These are phyloP conservation scores for Danio kyathit DNA, from an alignment of 2,797 vertebrate species.

Conservation along the genomic window DNA sequence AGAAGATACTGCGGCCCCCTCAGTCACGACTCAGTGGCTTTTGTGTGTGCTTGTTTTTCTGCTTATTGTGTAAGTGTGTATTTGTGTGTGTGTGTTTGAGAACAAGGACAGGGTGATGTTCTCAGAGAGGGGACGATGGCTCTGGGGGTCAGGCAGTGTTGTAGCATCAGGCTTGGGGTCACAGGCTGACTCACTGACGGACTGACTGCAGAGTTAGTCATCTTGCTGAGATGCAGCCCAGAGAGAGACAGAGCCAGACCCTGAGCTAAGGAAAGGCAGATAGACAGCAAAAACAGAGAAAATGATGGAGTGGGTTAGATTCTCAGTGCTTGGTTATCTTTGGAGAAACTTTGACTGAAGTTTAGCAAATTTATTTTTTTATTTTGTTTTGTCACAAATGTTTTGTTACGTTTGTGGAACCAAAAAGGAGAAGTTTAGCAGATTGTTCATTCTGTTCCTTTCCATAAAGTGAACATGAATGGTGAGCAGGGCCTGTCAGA, in stretches of 20 bases:
- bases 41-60: constrained; percentile 47
- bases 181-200: constrained; percentile 77
- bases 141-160: constrained; percentile 51
- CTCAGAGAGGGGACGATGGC: constrained; percentile 37
- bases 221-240: constrained; percentile 51
- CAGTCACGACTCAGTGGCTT: constrained; percentile 77
- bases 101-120: constrained; percentile 20
- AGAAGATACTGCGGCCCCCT: constrained; percentile 74
- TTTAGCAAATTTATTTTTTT: background rate
- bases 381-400: background rate
- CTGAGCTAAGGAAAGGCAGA: constrained; percentile 25
- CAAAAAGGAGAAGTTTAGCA: background rate
- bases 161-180: constrained; percentile 59
- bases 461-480: too few relatives aligned
- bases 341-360: background rate
- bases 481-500: too few relatives aligned
- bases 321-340: background rate
- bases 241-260: constrained; percentile 21
- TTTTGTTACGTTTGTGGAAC: background rate
- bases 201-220: constrained; percentile 78
- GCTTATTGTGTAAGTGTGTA: constrained; percentile 40
- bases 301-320: background rate
- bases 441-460: background rate
- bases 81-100: constrained; percentile 26
- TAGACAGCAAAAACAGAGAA: constrained; percentile 9